These are phyloP conservation scores for Tauraco hartlaubi DNA, from an alignment of 2,797 vertebrate species.

Conservation along the genomic window DNA sequence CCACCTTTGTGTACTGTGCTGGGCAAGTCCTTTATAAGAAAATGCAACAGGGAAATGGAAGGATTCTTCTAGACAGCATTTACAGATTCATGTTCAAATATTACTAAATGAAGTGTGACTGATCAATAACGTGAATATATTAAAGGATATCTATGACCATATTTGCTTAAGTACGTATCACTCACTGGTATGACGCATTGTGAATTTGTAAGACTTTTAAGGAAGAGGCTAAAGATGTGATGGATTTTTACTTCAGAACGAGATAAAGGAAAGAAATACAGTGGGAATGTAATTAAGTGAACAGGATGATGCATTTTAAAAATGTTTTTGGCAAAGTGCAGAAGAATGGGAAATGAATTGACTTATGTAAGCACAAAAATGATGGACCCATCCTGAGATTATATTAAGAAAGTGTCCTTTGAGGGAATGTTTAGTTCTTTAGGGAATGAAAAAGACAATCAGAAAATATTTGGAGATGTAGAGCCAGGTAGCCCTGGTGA, in stretches of 20 bases:
- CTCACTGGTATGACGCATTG: not conserved
- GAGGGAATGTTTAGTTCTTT: not conserved
- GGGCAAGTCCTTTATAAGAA: not conserved
- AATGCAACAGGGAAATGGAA: not conserved
- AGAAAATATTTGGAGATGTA: not conserved
- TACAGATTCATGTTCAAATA: not conserved
- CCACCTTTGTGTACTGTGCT: not conserved
- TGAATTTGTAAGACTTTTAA: not conserved
- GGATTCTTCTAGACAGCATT: not conserved
- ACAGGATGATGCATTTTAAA: constrained; percentile 33
- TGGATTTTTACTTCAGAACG: constrained; percentile 23
- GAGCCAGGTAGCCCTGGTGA: not conserved
- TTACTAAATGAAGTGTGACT: not conserved
- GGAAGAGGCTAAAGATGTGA: not conserved
- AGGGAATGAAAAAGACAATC: not conserved
- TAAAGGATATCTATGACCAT: not conserved
- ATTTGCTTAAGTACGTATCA: not conserved
- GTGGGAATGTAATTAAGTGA: constrained; percentile 38
- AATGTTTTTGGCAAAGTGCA: constrained; percentile 11
- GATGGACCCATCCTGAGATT: not conserved
- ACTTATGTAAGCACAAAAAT: not conserved
- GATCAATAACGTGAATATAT: not conserved
- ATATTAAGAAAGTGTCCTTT: not conserved
- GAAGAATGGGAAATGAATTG: constrained; percentile 3
- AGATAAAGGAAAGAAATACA: constrained; percentile 30